These are phyloP conservation scores for Asarcornis scutulata DNA, from an alignment of 2,113 vertebrate species.

Conservation along the genomic window DNA sequence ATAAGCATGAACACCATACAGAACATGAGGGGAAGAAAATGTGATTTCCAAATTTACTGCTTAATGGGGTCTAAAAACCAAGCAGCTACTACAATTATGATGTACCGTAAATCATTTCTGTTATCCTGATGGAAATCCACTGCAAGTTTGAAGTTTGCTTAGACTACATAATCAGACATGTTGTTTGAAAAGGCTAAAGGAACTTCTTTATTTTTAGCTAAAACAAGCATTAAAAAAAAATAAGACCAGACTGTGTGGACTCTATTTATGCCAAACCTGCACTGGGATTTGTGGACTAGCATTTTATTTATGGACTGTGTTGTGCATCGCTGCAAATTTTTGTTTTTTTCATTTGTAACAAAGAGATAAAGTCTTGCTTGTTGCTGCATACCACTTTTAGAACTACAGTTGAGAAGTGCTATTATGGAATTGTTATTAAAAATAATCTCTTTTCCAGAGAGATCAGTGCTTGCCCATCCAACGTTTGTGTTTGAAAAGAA, in stretches of 20 bases:
- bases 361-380: neutral
- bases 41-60: neutral
- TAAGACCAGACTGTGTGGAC: neutral
- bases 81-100: neutral
- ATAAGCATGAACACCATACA: neutral
- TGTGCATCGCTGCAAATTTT: neutral
- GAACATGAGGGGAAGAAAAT: neutral
- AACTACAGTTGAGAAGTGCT: neutral
- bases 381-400: neutral
- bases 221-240: neutral
- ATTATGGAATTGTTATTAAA: neutral
- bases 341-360: neutral
- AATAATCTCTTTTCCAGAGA: slow-evolving; percentile 65
- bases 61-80: neutral
- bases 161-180: neutral
- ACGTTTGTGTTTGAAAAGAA: slow-evolving; percentile 80
- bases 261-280: neutral
- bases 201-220: neutral
- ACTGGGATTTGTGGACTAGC: neutral
- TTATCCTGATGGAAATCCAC: neutral
- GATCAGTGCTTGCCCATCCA: slow-evolving; percentile 76
- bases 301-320: neutral
- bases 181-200: neutral
- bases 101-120: neutral
- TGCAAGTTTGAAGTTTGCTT: neutral